Percentiles rank a stretch among this genome's conserved stretches.
Evolutionary conservation across 2,113 vertebrate genomes (phyloP).

Genomic region (Forbesichthys papilliferus): DNA sequence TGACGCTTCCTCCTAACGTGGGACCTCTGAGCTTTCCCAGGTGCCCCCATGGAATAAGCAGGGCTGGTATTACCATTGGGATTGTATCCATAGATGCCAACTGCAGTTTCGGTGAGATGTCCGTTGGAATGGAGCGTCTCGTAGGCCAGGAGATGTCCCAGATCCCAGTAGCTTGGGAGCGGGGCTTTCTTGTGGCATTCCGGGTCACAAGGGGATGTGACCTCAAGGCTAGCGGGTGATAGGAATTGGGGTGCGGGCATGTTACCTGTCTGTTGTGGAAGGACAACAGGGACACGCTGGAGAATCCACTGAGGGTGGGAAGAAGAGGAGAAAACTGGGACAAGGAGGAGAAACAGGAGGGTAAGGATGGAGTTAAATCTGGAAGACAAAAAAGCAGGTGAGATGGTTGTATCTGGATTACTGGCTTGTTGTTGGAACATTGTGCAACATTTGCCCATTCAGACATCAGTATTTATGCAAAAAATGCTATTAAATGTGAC

Average conservation of each 20-base stretch:
- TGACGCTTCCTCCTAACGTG: conserved; percentile 84
- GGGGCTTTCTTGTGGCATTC: conserved; percentile 87
- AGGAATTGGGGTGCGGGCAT: conserved; percentile 83
- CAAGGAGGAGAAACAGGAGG: conserved; percentile 76
- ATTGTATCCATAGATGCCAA: conserved; percentile 86
- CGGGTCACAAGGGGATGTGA: conserved; percentile 85
- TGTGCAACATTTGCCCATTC: not conserved
- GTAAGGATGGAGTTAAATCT: conserved; percentile 48
- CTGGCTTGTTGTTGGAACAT: not conserved
- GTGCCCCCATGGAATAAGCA: conserved; percentile 28
- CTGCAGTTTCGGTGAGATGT: conserved; percentile 85
- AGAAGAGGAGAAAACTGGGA: conserved; percentile 38
- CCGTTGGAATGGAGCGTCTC: conserved; percentile 90
- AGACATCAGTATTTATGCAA: not conserved
- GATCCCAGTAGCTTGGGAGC: conserved; percentile 83
- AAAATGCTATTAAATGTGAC: conserved; percentile 10
- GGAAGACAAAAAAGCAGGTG: conserved; percentile 14
- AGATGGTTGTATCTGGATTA: not conserved
- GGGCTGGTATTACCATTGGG: conserved; percentile 7
- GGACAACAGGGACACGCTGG: conserved; percentile 87
- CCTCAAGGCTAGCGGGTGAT: conserved; percentile 82
- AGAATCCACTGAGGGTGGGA: conserved; percentile 86
- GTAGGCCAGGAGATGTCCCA: conserved; percentile 85
- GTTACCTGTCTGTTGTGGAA: conserved; percentile 82
- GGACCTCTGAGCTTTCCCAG: conserved; percentile 33